Evolutionary conservation across 2,888 invertebrate species (phyloP), one percentile per base, ranked within the genome.

Genomic region (Drosophila aldrichi): DNA sequence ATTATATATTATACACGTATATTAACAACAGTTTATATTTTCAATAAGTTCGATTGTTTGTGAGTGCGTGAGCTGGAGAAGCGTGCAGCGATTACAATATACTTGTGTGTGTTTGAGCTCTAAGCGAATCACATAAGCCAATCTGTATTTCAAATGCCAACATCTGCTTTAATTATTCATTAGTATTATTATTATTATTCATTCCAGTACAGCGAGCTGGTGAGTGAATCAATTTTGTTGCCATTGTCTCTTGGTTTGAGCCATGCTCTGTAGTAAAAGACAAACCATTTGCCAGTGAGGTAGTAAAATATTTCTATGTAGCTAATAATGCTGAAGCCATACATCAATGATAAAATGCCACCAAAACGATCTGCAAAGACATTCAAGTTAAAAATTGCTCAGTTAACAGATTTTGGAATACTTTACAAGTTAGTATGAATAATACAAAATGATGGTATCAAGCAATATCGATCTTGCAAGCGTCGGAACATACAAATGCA

Each of bases 291-390:
- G 1, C 92, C 92, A 1, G 90, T 90, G 2, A 85, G 49, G 66
- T 88, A 92, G 69, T 92, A 92, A 0, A 91, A 16, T 3, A 92
- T 77, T 67, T 92, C 92, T 29, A 92, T 89, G 63, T 86, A 85
- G 41, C 91, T 91, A 10, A 92, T 80, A n/a, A 92, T 82, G 55
- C 92, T 92, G 48, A 92, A 92, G 16, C 92, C 92, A 68, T 91
- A 92, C 89, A 92, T 92, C 4, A 92, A 70, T 0, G 91, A 90
- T 58, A 92, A 85, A 43, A 92, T 92, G 34, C 92, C 92, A 10
- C 92, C 92, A 72, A 92, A 92, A 3, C 92, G 90, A 84, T 89
- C 92, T 92, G 65, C 5, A 74, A 68, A 22, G 5, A 55, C n/a
- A 48, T 25, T 16, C 6, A 38, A 18, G 1, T 18, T 12, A n/a